phyloP scores from a whole-genome alignment of 2,888 invertebrate genomes.

The Automeris io region DNA sequence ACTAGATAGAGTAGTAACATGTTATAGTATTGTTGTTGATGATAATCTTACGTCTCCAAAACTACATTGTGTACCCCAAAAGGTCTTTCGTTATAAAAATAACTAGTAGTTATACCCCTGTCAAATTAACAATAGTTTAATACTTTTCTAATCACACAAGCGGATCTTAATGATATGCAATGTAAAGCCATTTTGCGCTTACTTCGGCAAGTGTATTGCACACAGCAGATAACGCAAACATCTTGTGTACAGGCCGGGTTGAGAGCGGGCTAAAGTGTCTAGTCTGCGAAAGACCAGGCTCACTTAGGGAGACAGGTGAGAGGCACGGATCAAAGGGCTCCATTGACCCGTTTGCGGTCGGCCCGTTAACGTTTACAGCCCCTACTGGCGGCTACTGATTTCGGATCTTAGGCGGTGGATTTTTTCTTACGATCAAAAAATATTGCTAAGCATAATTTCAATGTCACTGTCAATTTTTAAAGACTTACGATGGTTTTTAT shows the following conservation, averaged over 20 bases:
- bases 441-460: too few relatives aligned
- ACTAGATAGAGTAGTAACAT: too few relatives aligned
- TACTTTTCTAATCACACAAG: too few relatives aligned
- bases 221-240: conserved; percentile 45
- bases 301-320: conserved; percentile 58
- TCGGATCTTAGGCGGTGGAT: conserved; percentile 2
- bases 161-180: not conserved
- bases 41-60: too few relatives aligned
- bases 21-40: too few relatives aligned
- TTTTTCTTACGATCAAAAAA: not conserved
- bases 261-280: conserved; percentile 47
- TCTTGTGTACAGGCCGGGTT: conserved; percentile 33
- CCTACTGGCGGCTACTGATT: conserved; percentile 26
- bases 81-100: too few relatives aligned
- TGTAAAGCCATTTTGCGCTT: not conserved
- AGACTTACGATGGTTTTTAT: too few relatives aligned
- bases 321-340: conserved; percentile 62
- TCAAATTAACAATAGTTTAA: too few relatives aligned
- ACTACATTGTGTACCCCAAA: too few relatives aligned
- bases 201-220: conserved; percentile 21
- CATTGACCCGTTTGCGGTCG: conserved; percentile 63
- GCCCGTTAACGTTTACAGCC: conserved; percentile 37
- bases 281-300: conserved; percentile 60
- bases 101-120: too few relatives aligned
- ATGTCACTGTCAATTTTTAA: too few relatives aligned